phyloP scores from a whole-genome alignment of 2,797 vertebrate species.

The Streptopelia turtur region DNA sequence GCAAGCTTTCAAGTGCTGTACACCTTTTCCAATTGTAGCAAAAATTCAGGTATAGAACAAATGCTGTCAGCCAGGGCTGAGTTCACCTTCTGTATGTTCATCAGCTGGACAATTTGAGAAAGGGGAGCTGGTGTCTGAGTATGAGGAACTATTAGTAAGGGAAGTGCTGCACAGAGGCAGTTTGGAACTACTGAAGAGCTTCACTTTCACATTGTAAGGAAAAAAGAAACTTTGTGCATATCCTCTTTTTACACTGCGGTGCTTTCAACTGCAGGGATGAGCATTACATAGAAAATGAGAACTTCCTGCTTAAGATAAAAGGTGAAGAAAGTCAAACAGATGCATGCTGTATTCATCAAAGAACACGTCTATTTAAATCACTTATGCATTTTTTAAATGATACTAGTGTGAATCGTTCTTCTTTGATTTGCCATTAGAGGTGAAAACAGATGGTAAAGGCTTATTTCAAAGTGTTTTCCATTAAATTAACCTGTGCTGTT shows the following conservation, averaged over 20 bases:
- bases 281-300: not conserved
- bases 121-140: not conserved
- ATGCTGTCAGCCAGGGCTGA: not conserved
- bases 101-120: not conserved
- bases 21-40: not conserved
- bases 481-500: constrained; percentile 81
- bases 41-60: not conserved
- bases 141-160: not conserved
- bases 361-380: constrained; percentile 81
- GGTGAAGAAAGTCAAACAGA: constrained; percentile 45
- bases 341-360: constrained; percentile 70
- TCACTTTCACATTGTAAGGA: not conserved
- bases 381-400: constrained; percentile 77
- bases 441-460: constrained; percentile 81
- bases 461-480: constrained; percentile 78
- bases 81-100: not conserved
- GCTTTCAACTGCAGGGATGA: not conserved
- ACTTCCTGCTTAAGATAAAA: constrained; percentile 29
- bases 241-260: not conserved
- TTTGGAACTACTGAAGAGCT: not conserved
- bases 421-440: constrained; percentile 80
- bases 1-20: not conserved
- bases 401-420: constrained; percentile 73
- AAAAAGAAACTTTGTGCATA: not conserved
- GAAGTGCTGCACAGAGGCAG: not conserved